Conservation (phyloP, 2,888 invertebrate species). For the Hirtodrosophila alboralis region DNA sequence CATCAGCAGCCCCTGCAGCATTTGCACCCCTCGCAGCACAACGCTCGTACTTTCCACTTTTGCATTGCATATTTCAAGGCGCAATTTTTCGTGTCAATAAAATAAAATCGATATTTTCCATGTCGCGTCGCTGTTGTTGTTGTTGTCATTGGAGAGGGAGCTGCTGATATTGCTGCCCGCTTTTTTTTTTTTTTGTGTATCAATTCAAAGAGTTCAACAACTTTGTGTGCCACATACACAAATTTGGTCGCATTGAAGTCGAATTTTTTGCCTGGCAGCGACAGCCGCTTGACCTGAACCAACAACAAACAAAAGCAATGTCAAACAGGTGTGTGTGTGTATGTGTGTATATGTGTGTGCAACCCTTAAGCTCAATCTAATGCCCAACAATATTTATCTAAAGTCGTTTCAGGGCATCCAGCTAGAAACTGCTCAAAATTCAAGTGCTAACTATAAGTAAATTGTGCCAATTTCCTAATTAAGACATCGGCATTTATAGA, state of each 20-base stretch:
- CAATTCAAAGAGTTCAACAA: slow-evolving; percentile 64
- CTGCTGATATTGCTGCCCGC: slow-evolving; percentile 11
- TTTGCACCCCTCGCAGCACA: background rate
- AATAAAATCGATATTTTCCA: slow-evolving; percentile 66
- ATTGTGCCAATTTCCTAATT: slow-evolving; percentile 54
- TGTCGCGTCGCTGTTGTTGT: slow-evolving; percentile 10
- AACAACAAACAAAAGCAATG: slow-evolving; percentile 2
- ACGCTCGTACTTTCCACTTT: slow-evolving; percentile 50
- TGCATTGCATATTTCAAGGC: slow-evolving; percentile 74
- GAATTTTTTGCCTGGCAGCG: slow-evolving; percentile 29
- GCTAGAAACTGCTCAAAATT: slow-evolving; percentile 5
- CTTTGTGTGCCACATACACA: slow-evolving; percentile 63
- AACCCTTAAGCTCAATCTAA: too few species aligned
- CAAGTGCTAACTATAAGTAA: slow-evolving; percentile 11
- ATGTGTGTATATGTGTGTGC: slow-evolving; percentile 4
- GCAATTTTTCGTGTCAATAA: slow-evolving; percentile 74
- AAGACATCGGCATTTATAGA: slow-evolving; percentile 44
- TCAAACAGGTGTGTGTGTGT: slow-evolving; percentile 9
- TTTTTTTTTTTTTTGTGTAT: slow-evolving; percentile 12
- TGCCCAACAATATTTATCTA: background rate
- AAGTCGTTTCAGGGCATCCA: too few species aligned
- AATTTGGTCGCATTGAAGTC: slow-evolving; percentile 20
- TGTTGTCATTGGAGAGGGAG: background rate
- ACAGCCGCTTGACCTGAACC: slow-evolving; percentile 44
- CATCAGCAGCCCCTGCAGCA: slow-evolving; percentile 19